A percentile compares a stretch with the other conserved stretches of the same genome.
phyloP scores from a whole-genome alignment of 2,888 invertebrate genomes.

The Balanococcus diminutus region DNA sequence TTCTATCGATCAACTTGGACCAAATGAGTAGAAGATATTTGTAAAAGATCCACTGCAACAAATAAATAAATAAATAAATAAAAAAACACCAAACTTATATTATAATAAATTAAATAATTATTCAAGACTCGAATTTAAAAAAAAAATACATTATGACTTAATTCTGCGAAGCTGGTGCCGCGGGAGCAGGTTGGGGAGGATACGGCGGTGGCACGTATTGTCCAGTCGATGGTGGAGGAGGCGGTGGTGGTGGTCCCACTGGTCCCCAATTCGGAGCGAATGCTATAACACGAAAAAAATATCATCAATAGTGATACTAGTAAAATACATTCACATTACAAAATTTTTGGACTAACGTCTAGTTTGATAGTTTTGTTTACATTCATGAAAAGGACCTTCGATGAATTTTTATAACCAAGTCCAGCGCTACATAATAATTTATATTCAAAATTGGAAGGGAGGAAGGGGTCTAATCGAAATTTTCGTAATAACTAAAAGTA shows the following conservation, averaged over 20 bases:
- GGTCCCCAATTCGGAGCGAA: conserved; percentile 70
- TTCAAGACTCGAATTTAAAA: too few species aligned
- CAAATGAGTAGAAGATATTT: too few species aligned
- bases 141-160: background rate
- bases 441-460: too few species aligned
- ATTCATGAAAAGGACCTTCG: too few species aligned
- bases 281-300: conserved; percentile 58
- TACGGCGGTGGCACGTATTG: conserved; percentile 18
- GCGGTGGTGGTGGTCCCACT: conserved; percentile 60
- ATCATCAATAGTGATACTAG: background rate
- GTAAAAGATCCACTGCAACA: background rate
- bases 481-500: too few species aligned
- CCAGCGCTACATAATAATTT: too few species aligned
- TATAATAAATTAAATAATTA: background rate
- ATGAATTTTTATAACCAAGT: too few species aligned
- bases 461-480: too few species aligned
- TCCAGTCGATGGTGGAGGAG: conserved; percentile 14
- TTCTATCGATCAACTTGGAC: background rate
- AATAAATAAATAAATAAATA: background rate
- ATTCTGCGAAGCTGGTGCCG: background rate
- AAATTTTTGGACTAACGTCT: too few species aligned
- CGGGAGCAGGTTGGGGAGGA: background rate
- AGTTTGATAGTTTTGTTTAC: too few species aligned
- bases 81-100: background rate
- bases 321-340: too few species aligned